Percentiles rank a stretch among this genome's conserved stretches.
Conservation (phyloP, 2,888 invertebrate species). For the Chymomyza amoena region DNA sequence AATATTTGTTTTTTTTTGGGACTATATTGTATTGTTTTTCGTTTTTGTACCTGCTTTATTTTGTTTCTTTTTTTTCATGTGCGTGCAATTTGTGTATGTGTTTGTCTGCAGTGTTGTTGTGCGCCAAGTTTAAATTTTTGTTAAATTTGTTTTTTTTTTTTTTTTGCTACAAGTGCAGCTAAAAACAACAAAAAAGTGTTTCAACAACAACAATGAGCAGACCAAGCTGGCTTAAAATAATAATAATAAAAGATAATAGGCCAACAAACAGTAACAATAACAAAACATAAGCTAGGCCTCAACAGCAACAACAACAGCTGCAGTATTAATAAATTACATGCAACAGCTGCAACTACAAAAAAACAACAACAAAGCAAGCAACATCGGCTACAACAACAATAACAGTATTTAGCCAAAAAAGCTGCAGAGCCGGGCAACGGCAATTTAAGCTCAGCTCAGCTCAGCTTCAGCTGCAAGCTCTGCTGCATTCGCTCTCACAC, state of each 20-base stretch:
- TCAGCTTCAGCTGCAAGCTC: conserved; percentile 12
- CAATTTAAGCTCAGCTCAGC: conserved; percentile 38
- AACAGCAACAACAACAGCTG: conserved; percentile 5
- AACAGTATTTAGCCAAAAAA: conserved; percentile 7
- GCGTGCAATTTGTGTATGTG: not conserved
- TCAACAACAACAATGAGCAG: conserved; percentile 9
- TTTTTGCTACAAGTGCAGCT: not conserved
- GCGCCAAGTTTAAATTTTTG: not conserved
- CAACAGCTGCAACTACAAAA: conserved; percentile 37
- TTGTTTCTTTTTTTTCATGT: not conserved
- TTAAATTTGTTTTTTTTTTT: not conserved
- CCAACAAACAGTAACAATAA: conserved; percentile 14
- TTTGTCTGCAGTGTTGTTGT: not conserved
- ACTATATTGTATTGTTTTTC: too few relatives aligned
- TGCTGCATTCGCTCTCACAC: not conserved
- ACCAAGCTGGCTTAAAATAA: conserved; percentile 32
- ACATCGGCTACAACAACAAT: not conserved
- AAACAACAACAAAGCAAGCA: too few relatives aligned
- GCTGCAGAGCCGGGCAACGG: conserved; percentile 36
- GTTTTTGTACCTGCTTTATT: not conserved
- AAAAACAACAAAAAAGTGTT: conserved; percentile 8
- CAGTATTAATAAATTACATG: conserved; percentile 19
- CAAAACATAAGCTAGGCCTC: not conserved
- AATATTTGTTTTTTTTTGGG: too few relatives aligned
- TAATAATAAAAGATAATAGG: conserved; percentile 3